Base-by-base conservation (phyloP, 35 echinoderm and acorn worm genomes). In the Diadema setosum region DNA sequence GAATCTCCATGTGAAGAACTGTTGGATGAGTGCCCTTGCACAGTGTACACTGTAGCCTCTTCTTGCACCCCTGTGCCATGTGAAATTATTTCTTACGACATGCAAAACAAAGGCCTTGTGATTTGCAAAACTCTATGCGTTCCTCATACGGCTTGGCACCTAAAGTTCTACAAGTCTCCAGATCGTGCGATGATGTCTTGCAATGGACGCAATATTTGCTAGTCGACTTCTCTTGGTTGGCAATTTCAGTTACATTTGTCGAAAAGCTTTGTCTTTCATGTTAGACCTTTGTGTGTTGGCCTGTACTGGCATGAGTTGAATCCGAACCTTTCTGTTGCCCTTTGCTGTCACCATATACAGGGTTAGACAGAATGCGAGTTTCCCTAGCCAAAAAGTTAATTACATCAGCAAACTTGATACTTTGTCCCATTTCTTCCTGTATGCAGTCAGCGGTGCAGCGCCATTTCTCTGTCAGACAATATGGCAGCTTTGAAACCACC, bases 401-500 rank as follows among this genome's bases (percentile, higher is more conserved):
- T 2, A 80, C 30, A 26, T 88, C 69, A 56, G 42, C 44, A 64
- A 88, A 88, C 20, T 25, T 76, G 2, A 80, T 42, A 16, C 2
- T 52, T 80, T 27, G 17, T 3, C 18, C 6, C 24, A 32, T 33
- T 18, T 61, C 82, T n/a, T 84, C 55, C 39, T 60, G 27, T 4
- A 84, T 84, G 82, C 40, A 15, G 30, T 84, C 82, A 33, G 82
- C 58, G 1, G 14, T 60, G 21, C 8, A 12, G 0, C 82, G 82
- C 82, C 82, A 85, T 61, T 42, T 85, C 11, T 39, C 82, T 39
- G 29, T 41, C 20, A 85, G 35, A 12, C 7, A 23, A 21, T 85
- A 85, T 37, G 82, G 82, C 23, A 85, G 24, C 34, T 85, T 85
- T 16, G 16, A 20, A 5, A 85, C 57, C 4, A 85, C 20, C 82